phyloP scores from a whole-genome alignment of 2,888 invertebrate genomes.

The Lordiphosa fenestrarum region DNA sequence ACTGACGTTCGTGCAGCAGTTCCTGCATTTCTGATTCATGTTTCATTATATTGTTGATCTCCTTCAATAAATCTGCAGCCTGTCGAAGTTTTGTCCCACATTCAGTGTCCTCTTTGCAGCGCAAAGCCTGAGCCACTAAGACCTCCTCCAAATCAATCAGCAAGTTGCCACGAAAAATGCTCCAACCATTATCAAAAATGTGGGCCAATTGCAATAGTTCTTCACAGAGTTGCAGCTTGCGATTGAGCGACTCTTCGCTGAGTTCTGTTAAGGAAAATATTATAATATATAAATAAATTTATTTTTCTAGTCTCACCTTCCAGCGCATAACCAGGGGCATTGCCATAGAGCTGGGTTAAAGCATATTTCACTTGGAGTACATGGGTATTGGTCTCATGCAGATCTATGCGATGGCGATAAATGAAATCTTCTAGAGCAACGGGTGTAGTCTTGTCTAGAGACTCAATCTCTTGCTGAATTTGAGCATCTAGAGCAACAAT shows the following conservation, averaged over 20 bases:
- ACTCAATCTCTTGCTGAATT: conserved; percentile 83
- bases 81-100: conserved; percentile 83
- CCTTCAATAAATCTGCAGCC: conserved; percentile 82
- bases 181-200: conserved; percentile 84
- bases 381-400: conserved; percentile 86
- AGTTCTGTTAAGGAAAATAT: conserved; percentile 81
- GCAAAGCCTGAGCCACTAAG: conserved; percentile 83
- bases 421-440: conserved; percentile 84
- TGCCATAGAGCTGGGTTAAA: conserved; percentile 86
- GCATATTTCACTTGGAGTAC: conserved; percentile 86
- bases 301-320: conserved; percentile 79
- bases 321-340: conserved; percentile 82
- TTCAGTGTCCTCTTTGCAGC: conserved; percentile 80
- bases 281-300: too few species aligned
- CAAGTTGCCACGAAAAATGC: conserved; percentile 84
- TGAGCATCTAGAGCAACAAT: conserved; percentile 84
- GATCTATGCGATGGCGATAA: conserved; percentile 83
- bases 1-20: conserved; percentile 81
- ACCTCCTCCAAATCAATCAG: conserved; percentile 85
- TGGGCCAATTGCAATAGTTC: conserved; percentile 85
- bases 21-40: conserved; percentile 84
- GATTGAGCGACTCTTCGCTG: conserved; percentile 81
- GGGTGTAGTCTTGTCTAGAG: conserved; percentile 82
- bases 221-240: conserved; percentile 85
- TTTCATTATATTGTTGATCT: conserved; percentile 83